phyloP scores from a whole-genome alignment of 2,797 vertebrate species.

The Rhinophrynus dorsalis region DNA sequence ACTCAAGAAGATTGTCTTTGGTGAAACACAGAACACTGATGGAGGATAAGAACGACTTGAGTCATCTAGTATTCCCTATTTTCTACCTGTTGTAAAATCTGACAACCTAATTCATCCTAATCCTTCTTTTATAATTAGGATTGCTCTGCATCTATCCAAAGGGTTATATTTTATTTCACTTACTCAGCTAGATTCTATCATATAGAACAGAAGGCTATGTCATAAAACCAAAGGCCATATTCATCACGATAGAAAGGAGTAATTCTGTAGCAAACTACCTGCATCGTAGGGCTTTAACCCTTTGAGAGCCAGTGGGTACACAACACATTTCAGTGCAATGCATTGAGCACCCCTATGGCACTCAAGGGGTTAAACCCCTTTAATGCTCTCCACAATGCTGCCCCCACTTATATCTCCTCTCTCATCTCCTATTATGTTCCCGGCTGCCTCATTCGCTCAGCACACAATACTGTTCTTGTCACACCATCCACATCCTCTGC shows the following conservation, averaged over 20 bases:
- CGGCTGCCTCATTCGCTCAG: no score
- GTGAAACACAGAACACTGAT: slow-evolving; percentile 1
- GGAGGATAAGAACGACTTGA: not conserved
- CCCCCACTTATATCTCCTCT: no score
- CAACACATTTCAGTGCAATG: no score
- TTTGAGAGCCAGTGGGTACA: no score
- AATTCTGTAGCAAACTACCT: not conserved
- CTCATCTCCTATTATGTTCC: no score
- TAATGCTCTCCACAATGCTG: no score
- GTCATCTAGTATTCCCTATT: not conserved
- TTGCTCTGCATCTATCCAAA: not conserved
- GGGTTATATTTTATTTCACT: not conserved
- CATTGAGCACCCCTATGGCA: no score
- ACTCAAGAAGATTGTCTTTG: slow-evolving; percentile 9
- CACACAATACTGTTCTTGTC: no score
- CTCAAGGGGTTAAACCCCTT: no score
- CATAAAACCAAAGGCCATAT: not conserved
- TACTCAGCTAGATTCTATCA: not conserved
- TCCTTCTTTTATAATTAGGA: not conserved
- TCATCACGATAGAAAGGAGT: not conserved
- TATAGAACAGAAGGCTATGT: not conserved
- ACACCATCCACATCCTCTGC: no score
- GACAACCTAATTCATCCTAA: not conserved
- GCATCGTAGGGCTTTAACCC: not conserved
- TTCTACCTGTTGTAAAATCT: not conserved